phyloP scores from a whole-genome alignment of 2,888 invertebrate genomes.

The Helobdella robusta region DNA sequence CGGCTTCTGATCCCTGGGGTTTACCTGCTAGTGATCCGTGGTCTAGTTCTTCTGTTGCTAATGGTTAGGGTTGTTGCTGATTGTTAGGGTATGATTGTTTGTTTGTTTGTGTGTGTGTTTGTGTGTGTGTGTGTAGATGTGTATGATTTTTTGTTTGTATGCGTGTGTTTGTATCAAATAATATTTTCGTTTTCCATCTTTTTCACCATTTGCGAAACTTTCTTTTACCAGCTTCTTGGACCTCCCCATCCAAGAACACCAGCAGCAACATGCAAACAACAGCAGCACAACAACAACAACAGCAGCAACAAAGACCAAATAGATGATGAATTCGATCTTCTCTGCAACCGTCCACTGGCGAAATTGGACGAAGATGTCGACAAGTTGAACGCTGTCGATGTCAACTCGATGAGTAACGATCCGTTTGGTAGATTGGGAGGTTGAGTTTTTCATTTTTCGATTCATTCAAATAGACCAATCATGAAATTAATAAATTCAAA shows the following conservation, averaged over 20 bases:
- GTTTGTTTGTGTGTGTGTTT: no score
- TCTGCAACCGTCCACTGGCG: not conserved
- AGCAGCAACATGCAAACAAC: not conserved
- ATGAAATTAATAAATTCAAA: not conserved
- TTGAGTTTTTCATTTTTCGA: not conserved
- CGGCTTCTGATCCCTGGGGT: no score
- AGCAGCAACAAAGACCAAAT: constrained; percentile 5
- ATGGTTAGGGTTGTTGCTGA: no score
- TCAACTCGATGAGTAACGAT: constrained; percentile 9
- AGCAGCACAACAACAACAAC: constrained; percentile 2
- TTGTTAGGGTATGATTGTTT: no score
- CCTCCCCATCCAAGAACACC: not conserved
- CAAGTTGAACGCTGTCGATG: no score
- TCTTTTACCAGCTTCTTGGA: not conserved
- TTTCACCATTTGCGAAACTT: no score
- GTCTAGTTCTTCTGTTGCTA: no score
- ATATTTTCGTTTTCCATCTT: not conserved
- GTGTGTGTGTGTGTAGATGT: no score
- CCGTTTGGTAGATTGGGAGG: constrained; percentile 14
- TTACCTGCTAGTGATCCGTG: no score
- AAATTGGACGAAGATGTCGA: not conserved
- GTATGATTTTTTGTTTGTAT: no score
- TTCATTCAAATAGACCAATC: not conserved
- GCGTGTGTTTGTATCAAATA: not conserved
- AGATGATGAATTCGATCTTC: constrained; percentile 19